phyloP scores from a whole-genome alignment of 2,113 vertebrate species.

The Syrrhaptes paradoxus region DNA sequence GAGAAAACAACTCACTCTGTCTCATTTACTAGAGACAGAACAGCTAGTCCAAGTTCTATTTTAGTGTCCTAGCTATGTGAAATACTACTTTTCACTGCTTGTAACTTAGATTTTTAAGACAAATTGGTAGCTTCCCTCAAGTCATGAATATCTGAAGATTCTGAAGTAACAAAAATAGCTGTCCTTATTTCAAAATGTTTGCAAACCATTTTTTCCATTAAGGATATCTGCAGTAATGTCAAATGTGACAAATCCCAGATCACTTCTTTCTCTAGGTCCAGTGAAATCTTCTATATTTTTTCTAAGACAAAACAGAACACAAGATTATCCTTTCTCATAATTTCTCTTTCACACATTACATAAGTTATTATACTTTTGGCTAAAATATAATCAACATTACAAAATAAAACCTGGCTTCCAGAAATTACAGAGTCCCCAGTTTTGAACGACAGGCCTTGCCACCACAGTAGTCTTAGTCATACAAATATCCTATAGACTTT shows the following conservation, averaged over 20 bases:
- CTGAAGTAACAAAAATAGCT: not conserved
- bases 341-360: not conserved
- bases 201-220: conserved; percentile 53
- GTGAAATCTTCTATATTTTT: conserved; percentile 99
- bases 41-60: not conserved
- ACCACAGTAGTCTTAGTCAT: not conserved
- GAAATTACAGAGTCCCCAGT: not conserved
- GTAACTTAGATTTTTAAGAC: not conserved
- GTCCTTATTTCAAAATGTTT: not conserved
- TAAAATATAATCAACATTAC: not conserved
- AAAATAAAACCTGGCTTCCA: not conserved
- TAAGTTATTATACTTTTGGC: not conserved
- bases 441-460: not conserved
- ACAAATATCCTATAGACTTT: not conserved
- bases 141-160: not conserved
- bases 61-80: not conserved
- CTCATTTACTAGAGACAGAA: not conserved
- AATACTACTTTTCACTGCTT: not conserved
- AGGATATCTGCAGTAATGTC: conserved; percentile 98
- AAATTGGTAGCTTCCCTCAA: not conserved
- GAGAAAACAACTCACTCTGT: not conserved
- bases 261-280: conserved; percentile 94
- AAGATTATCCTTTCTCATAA: conserved; percentile 9
- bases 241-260: conserved; percentile 95
- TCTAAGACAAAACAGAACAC: conserved; percentile 71